Evolutionary conservation across 64 coral and sea anemone species (phyloP), one percentile per base, ranked within the genome.

Genomic region (Exaiptasia diaphana): DNA sequence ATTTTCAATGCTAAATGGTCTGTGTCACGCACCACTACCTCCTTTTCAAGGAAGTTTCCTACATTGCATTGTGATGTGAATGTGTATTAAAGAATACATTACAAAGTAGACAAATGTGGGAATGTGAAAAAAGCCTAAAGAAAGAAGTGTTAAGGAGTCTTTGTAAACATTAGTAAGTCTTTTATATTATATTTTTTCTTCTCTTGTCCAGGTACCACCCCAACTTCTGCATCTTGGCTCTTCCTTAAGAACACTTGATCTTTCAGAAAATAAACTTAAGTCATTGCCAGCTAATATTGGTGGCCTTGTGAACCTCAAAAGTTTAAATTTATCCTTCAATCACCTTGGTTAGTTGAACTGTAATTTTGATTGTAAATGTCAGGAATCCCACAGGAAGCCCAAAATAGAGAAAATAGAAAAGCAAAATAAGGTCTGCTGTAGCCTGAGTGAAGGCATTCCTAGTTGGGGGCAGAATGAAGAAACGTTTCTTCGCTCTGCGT

Each of bases 251-350:
- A 99, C 95, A 20, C 27, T 99, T 79, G 95, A 99, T 70, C 85
- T 99, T 21, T 99, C 95, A 34, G 86, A 88, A 53, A 99, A 99
- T 42, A 92, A 92, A 75, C 34, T 99, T 15, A 92, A 78, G 41
- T 20, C 74, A 30, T 38, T 99, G 21, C 95, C 95, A 13, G 25
- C 49, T 39, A 59, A 84, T 29, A 45, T 99, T 87, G 95, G 95
- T 28, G 49, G 73, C 53, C 86, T 99, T 33, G 81, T 74, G 50
- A 69, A 70, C 44, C 50, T 99, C 1, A 99, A 92, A 62, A 94
- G 72, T 67, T 82, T 94, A 27, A 94, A 85, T 5, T 25, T 94
- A 12, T 68, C 79, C 34, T 76, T 72, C 26, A 94, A 94, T 73
- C 62, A 74, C 38, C 68, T 94, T 60, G 91, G 91, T 94, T 78